Conservation (phyloP, 2,797 vertebrate genomes). For the Sebastes paucispinis region DNA sequence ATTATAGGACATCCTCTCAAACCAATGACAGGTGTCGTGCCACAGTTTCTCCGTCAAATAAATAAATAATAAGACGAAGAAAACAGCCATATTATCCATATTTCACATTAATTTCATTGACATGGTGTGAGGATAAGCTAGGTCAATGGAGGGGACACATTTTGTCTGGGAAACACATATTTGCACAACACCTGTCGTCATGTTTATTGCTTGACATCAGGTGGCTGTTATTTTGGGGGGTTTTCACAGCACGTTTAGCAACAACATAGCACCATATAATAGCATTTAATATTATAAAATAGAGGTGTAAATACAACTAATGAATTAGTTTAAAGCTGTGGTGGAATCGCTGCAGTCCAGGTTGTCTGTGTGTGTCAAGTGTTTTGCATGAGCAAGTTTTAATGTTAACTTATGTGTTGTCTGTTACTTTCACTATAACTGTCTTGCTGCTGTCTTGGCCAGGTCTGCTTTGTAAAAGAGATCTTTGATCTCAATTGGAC, state of each 20-base stretch:
- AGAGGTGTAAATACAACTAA: no score
- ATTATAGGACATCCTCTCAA: slow-evolving; percentile 25
- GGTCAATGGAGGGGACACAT: not conserved
- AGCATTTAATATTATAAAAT: no score
- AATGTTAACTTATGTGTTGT: no score
- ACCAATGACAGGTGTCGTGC: slow-evolving; percentile 32
- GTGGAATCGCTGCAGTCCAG: no score
- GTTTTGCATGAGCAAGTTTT: no score
- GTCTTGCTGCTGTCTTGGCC: no score
- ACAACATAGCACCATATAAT: rapidly evolving
- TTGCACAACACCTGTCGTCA: slow-evolving; percentile 14
- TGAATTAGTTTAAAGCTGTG: no score
- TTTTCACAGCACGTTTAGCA: not conserved
- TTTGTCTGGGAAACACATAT: not conserved
- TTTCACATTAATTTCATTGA: not conserved
- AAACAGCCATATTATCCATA: not conserved
- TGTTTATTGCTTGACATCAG: not conserved
- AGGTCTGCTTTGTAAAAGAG: no score
- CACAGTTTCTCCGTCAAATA: not conserved
- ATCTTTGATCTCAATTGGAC: no score
- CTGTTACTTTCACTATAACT: no score
- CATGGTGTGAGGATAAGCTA: no score
- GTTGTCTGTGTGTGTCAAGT: no score
- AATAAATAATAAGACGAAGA: not conserved
- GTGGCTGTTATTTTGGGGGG: not conserved